Base-by-base conservation (phyloP, 2,888 invertebrate genomes). In the Halocaridina rubra region DNA sequence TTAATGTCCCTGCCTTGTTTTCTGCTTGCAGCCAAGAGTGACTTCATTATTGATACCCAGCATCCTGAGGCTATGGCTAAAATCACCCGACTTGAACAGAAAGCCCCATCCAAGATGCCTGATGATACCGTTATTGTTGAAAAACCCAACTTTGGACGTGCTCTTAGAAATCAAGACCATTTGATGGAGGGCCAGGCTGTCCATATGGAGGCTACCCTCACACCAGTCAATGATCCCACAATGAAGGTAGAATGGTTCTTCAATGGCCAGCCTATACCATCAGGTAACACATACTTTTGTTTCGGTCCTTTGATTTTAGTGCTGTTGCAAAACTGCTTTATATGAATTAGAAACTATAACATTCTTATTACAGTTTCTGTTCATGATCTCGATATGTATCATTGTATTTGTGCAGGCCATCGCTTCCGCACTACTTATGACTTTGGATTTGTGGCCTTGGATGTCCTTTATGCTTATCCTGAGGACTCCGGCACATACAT, bases 241-340 rank as follows among this genome's bases (percentile, higher is more conserved):
- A 98, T 99, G 98, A 95, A 95, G 89, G 97, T 99, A 10, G 98
- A 99, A 92, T 99, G 99, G 99, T 98, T 94, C 92, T 96, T 97
- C 91, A 97, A 99, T 91, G 98, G 98, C 78, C 93, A 95, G 90
- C 98, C 98, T 2, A 94, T 99, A 89, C 95, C 96, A 90, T 95
- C 95, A 90, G 97, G 91, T 90, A 87, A 81, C 30, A 13, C 19
- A 2, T 19, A 16, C 22, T 67, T 29, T 53, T n/a, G 53, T n/a
- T n/a, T n/a, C n/a, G n/a, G n/a, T n/a, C n/a, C n/a, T n/a, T n/a
- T n/a, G n/a, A n/a, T n/a, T n/a, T n/a, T n/a, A n/a, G n/a, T n/a
- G n/a, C n/a, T n/a, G n/a, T n/a, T n/a, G n/a, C n/a, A n/a, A n/a
- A n/a, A n/a, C n/a, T n/a, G n/a, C n/a, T n/a, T n/a, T n/a, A n/a